Percentiles rank a stretch among this genome's conserved stretches.
These are phyloP conservation scores for Belgica antarctica DNA, from an alignment of 2,888 invertebrate species.

Conservation along the genomic window DNA sequence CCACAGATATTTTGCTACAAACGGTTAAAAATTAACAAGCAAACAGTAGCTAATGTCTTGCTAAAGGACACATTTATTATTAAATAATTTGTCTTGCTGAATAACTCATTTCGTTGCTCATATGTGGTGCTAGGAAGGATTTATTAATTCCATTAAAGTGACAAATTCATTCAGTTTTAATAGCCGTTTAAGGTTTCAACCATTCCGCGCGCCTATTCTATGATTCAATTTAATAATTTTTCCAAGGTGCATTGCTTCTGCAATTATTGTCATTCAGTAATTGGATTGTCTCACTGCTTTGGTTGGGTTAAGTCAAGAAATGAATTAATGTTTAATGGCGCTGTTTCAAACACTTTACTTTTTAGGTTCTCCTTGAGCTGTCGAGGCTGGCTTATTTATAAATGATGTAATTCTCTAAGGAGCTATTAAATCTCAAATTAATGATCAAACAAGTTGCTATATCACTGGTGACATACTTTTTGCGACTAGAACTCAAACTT, in stretches of 20 bases:
- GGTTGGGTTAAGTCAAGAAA: background rate
- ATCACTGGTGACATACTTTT: no score
- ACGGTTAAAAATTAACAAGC: background rate
- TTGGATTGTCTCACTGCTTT: background rate
- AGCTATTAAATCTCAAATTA: no score
- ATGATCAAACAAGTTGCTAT: no score
- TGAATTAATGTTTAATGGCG: slow-evolving; percentile 14
- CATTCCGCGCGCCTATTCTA: background rate
- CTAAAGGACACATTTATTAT: background rate
- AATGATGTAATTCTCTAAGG: no score
- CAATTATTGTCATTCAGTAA: slow-evolving; percentile 16
- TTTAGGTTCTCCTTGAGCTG: background rate
- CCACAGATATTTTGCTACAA: background rate
- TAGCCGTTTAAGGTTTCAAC: background rate
- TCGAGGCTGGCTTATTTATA: no score
- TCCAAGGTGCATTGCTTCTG: slow-evolving; percentile 2
- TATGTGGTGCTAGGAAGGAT: background rate
- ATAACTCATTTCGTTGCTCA: background rate
- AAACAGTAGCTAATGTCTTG: background rate
- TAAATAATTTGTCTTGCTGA: background rate
- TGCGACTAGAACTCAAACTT: no score
- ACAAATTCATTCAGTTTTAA: slow-evolving; percentile 11
- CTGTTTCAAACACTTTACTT: slow-evolving; percentile 3
- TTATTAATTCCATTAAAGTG: slow-evolving; percentile 7
- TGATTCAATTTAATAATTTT: slow-evolving; percentile 7